Evolutionary conservation across 2,888 invertebrate species (phyloP).

Genomic region (Steromphala cineraria): DNA sequence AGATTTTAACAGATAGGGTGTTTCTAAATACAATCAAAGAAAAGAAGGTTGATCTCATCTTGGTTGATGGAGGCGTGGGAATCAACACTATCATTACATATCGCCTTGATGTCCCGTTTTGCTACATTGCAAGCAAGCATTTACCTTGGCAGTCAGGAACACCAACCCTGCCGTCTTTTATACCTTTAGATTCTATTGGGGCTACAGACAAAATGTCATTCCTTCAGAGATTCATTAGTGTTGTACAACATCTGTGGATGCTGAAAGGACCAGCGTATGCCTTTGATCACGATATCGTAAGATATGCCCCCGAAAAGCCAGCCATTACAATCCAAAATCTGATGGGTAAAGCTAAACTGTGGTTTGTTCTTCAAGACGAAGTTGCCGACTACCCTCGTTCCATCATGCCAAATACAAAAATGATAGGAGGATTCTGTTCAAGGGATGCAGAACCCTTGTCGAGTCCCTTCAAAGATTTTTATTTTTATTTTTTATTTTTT

Average conservation of each 20-base stretch:
- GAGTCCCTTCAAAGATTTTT: slow-evolving; percentile 28
- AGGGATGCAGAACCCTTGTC: slow-evolving; percentile 33
- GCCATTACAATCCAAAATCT: not conserved
- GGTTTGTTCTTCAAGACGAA: slow-evolving; percentile 33
- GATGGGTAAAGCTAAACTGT: slow-evolving; percentile 22
- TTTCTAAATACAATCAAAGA: not conserved
- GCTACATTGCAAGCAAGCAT: slow-evolving; percentile 9
- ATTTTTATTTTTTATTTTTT: too few species aligned
- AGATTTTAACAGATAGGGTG: not conserved
- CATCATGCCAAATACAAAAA: slow-evolving; percentile 33
- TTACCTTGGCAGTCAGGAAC: not conserved
- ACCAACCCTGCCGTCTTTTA: not conserved
- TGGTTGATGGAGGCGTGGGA: not conserved
- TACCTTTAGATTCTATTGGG: not conserved
- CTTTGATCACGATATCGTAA: not conserved
- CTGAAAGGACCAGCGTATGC: not conserved
- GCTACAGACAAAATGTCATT: not conserved
- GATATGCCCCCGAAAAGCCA: slow-evolving; percentile 12
- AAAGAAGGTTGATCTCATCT: not conserved
- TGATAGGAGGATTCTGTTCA: slow-evolving; percentile 39
- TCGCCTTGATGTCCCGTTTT: slow-evolving; percentile 29
- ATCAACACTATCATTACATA: slow-evolving; percentile 25
- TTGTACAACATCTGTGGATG: not conserved
- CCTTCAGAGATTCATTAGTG: not conserved
- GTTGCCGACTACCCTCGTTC: slow-evolving; percentile 37